Evolutionary conservation across 2,797 vertebrate species (phyloP).

Genomic region (Halcyon badia): DNA sequence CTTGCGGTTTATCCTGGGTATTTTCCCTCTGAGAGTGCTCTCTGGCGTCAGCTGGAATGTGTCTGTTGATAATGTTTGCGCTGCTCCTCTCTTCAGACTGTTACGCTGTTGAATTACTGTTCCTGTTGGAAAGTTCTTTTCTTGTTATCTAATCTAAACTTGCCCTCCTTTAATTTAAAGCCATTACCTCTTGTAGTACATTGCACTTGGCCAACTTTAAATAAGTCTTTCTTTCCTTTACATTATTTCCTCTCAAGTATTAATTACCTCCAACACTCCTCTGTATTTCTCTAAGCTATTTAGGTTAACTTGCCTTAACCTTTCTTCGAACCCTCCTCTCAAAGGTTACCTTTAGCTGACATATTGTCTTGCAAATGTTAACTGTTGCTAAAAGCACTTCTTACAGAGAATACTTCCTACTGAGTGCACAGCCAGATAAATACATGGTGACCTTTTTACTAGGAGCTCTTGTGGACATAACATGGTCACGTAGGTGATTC

Average conservation of each 20-base stretch:
- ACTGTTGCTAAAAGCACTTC: conserved; percentile 62
- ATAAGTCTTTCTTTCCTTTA: conserved; percentile 53
- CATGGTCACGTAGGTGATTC: not conserved
- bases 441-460: conserved; percentile 22
- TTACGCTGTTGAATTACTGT: not conserved
- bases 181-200: conserved; percentile 46
- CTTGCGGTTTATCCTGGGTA: conserved; percentile 21
- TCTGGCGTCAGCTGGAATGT: not conserved
- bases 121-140: conserved; percentile 44
- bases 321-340: conserved; percentile 59
- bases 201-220: conserved; percentile 53
- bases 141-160: conserved; percentile 53
- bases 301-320: conserved; percentile 67
- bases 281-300: conserved; percentile 61
- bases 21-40: conserved; percentile 35
- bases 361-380: conserved; percentile 74
- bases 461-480: not conserved
- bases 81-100: not conserved
- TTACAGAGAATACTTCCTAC: conserved; percentile 7
- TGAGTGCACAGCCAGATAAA: not conserved
- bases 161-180: conserved; percentile 66
- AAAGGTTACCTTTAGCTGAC: conserved; percentile 66
- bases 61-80: not conserved
- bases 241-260: conserved; percentile 51
- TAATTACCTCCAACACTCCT: conserved; percentile 60